Percentiles rank a stretch among this genome's conserved stretches.
phyloP scores from a whole-genome alignment of 37 sponge, comb jelly and placozoan genomes.

The Tethya wilhelma region DNA sequence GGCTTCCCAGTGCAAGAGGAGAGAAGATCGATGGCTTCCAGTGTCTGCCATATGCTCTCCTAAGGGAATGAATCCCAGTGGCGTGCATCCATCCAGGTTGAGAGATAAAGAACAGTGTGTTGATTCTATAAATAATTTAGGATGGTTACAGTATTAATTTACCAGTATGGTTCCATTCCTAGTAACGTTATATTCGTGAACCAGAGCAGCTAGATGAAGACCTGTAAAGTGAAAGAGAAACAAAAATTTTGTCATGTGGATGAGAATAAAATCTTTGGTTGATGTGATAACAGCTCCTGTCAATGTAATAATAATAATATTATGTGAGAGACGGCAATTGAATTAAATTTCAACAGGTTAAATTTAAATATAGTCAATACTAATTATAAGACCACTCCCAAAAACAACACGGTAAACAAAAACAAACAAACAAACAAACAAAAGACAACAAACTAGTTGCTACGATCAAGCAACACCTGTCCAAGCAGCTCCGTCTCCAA shows the following conservation, averaged over 20 bases:
- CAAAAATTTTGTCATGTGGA: too few relatives aligned
- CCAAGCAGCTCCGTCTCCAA: constrained; percentile 70
- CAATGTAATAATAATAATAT: too few relatives aligned
- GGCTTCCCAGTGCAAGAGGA: constrained; percentile 30
- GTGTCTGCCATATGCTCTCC: constrained; percentile 13
- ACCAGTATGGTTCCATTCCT: constrained; percentile 24
- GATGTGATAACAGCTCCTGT: too few relatives aligned
- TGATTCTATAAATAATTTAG: neutral
- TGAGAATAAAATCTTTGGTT: too few relatives aligned
- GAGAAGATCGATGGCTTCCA: constrained; percentile 27
- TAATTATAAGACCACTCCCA: too few relatives aligned
- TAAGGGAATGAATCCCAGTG: neutral
- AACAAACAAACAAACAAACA: too few relatives aligned
- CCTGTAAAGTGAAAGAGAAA: neutral
- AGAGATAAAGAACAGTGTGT: neutral
- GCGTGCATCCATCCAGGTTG: neutral
- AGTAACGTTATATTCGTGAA: constrained; percentile 50
- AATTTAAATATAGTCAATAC: too few relatives aligned
- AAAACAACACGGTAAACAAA: too few relatives aligned
- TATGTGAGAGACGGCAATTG: too few relatives aligned
- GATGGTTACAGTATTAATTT: neutral
- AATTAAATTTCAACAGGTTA: too few relatives aligned
- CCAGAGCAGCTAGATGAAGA: constrained; percentile 58
- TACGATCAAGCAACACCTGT: too few relatives aligned
- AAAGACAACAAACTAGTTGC: too few relatives aligned